phyloP scores from a whole-genome alignment of 2,888 invertebrate genomes.

The Andrena haemorrhoa region DNA sequence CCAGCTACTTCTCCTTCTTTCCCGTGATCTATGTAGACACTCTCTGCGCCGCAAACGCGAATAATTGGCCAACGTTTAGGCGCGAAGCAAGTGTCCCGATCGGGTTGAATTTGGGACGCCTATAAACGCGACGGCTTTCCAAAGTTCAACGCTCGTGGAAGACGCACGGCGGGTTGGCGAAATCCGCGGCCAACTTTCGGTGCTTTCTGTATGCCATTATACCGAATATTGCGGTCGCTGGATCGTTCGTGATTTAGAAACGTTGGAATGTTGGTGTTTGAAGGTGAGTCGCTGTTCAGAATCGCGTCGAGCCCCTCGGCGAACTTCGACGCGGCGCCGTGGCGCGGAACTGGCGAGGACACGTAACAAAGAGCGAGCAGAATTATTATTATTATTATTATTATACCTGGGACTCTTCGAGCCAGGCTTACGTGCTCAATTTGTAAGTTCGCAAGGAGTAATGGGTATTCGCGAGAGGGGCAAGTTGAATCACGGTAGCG shows the following conservation, averaged over 20 bases:
- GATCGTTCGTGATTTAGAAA: no score
- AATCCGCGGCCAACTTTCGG: no score
- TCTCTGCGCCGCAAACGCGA: background rate
- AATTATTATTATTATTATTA: conserved; percentile 52
- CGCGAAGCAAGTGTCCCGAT: no score
- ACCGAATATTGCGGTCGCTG: no score
- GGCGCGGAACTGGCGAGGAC: background rate
- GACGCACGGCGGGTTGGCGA: no score
- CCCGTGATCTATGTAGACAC: background rate
- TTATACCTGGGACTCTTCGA: conserved; percentile 37
- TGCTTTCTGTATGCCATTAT: no score
- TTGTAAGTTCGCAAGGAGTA: conserved; percentile 66
- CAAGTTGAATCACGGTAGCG: conserved; percentile 59
- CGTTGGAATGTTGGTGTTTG: background rate
- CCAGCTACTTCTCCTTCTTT: background rate
- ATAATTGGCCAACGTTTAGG: background rate
- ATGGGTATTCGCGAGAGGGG: conserved; percentile 60
- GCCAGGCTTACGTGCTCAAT: conserved; percentile 58
- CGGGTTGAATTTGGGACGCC: no score
- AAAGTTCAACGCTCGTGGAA: background rate
- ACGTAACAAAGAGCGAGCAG: conserved; percentile 19
- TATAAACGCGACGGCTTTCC: no score
- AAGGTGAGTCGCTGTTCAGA: conserved; percentile 10
- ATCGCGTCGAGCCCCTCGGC: background rate
- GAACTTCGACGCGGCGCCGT: background rate